Evolutionary conservation across 2,888 invertebrate species (phyloP), one percentile per base, ranked within the genome.

Genomic region (Cryptus armator): DNA sequence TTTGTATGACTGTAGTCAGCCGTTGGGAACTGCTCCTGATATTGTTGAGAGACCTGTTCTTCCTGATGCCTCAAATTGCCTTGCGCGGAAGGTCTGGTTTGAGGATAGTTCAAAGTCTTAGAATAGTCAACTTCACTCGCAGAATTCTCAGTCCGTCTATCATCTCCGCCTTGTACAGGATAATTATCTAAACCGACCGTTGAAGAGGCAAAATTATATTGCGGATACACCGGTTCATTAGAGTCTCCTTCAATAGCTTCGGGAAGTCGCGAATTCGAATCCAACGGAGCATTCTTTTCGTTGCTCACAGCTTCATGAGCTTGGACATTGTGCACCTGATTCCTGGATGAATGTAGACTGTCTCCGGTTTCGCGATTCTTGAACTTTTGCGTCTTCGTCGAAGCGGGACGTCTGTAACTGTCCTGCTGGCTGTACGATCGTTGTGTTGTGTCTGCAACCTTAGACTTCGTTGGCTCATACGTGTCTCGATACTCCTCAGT

Each of bases 401-500:
- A 48, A 10, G 53, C 1, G 0, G 86, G 81, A 46, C 87, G 77
- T 32, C 85, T 81, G 16, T 83, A 84, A 48, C 51, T 83, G 3
- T 86, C 84, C 68, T 79, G 83, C 53, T 62, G 43, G 14, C 80
- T 90, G 81, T 91, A 90, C 6, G 62, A 32, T 59, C 86, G 89
- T 43, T 87, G 82, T 0, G 92, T 92, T 0, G 91, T 91, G 14
- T 88, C 91, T 2, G 90, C 78, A n/a, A 87, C 83, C 72, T 87
- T 93, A 1, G 89, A 86, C 84, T 89, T 92, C 2, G 91, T 91
- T 9, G 92, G 90, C 19, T 93, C 92, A 85, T 93, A 92, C 3
- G 91, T 87, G 37, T 93, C 92, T 0, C 82, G 86, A 76, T 92
- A 92, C n/a, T 92, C 90, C 68, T 93, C 93, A 5, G 93, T 93